Base-by-base conservation (phyloP, 1,140 invertebrate genomes). In the Dufourea novaeangliae region DNA sequence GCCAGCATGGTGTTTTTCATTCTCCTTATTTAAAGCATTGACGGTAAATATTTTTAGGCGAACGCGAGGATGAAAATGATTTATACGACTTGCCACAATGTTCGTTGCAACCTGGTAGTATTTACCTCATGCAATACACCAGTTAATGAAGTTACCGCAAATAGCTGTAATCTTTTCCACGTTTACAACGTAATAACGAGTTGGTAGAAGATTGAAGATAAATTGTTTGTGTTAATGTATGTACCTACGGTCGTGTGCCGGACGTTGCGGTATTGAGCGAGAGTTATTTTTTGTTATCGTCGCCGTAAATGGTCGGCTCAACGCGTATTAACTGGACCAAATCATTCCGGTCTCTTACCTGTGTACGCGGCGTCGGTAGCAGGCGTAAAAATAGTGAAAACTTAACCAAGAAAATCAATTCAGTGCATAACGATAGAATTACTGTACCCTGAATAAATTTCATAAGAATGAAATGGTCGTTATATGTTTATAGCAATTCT, bases 331-430 rank as follows among this genome's bases (percentile, higher is more conserved):
- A 77, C 32, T 77, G 41, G 44, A 77, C 46, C 75, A 71, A 54
- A 71, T 70, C 68, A 71, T 77, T 77, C 68, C 67, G 75, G 75
- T 70, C 75, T 70, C 57, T 62, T 70, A 70, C 67, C 68, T 62
- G 12, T 77, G 39, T 56, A 46, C 27, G 29, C 25, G 34, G 37
- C 59, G 29, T 70, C 57, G 44, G 71, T 71, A 56, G 14, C n/a
- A 27, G n/a, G 57, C 25, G 34, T 77, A 77, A 62, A 71, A 71
- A 77, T 71, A 77, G 75, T 63, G 37, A 11, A 34, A 71, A 62
- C 44, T 77, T 77, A n/a, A n/a, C 14, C 34, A 71, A 71, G 75
- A 71, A 77, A 71, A 71, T 77, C 44, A 52, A 54, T 50, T 71
- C 17, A n/a, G 46, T 17, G n/a, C n/a, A n/a, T 34, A 25, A 44